Percentiles rank a stretch among this genome's conserved stretches.
Conservation (phyloP, 1,140 invertebrate species). For the Solen grandis region DNA sequence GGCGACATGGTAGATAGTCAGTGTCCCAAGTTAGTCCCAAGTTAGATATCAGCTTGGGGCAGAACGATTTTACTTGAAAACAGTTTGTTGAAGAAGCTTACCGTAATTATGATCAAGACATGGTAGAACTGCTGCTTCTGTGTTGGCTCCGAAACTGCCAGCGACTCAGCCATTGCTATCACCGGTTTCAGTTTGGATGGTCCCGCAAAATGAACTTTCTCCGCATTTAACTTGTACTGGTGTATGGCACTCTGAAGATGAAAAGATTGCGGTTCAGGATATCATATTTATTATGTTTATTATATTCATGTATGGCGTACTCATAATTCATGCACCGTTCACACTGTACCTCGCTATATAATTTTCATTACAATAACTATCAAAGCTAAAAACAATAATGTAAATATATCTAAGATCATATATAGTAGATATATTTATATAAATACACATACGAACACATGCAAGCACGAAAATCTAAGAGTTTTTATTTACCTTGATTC, state of each 20-base stretch:
- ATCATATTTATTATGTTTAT: not conserved
- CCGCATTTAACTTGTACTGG: slow-evolving; percentile 59
- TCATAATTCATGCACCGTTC: not conserved
- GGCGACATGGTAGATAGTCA: no score
- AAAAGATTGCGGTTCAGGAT: not conserved
- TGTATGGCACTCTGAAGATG: slow-evolving; percentile 58
- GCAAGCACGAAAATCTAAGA: no score
- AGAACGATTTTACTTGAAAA: not conserved
- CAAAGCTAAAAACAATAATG: no score
- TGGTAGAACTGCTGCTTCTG: slow-evolving; percentile 64
- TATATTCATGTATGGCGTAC: not conserved
- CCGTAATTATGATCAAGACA: slow-evolving; percentile 67
- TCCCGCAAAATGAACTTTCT: slow-evolving; percentile 62
- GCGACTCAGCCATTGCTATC: slow-evolving; percentile 59
- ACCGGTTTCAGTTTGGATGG: slow-evolving; percentile 66
- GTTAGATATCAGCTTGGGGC: not conserved
- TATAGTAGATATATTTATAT: no score
- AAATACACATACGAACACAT: no score
- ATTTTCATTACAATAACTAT: no score
- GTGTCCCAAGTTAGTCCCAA: not conserved
- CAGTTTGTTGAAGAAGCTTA: slow-evolving; percentile 59
- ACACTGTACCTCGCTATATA: no score
- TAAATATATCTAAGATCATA: no score
- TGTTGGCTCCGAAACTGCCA: slow-evolving; percentile 56
- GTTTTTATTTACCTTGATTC: slow-evolving; percentile 63